phyloP scores from a whole-genome alignment of 2,888 invertebrate species.

The Papilio demoleus region DNA sequence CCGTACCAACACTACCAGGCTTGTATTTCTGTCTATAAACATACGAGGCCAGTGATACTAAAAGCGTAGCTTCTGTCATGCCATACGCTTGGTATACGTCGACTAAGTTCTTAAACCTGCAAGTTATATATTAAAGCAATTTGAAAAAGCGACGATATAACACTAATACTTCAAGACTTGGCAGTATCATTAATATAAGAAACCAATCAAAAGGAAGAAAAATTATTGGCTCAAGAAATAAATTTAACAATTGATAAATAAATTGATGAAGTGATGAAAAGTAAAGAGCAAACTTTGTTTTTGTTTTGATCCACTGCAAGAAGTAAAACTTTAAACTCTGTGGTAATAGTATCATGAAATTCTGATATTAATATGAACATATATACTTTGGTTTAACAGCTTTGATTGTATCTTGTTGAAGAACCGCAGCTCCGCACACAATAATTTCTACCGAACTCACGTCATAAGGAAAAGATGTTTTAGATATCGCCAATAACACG shows the following conservation, averaged over 20 bases:
- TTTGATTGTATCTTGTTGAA: constrained; percentile 58
- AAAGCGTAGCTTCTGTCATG: constrained; percentile 48
- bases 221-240: too few species aligned
- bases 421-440: constrained; percentile 65
- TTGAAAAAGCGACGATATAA: too few species aligned
- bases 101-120: constrained; percentile 47
- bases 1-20: constrained; percentile 47
- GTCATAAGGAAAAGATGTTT: constrained; percentile 61
- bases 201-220: too few species aligned
- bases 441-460: constrained; percentile 57
- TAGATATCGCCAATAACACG: constrained; percentile 61
- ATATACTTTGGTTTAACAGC: constrained; percentile 57
- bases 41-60: constrained; percentile 41
- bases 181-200: too few species aligned
- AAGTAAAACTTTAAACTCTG: too few species aligned
- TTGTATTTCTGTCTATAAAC: constrained; percentile 29
- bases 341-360: too few species aligned
- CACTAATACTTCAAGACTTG: too few species aligned
- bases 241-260: too few species aligned
- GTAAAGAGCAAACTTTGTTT: too few species aligned
- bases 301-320: too few species aligned
- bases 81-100: constrained; percentile 50
- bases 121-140: neutral
- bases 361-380: neutral
- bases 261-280: too few species aligned